Base-by-base conservation (phyloP, 2,797 vertebrate species). In the Crax fasciolata region DNA sequence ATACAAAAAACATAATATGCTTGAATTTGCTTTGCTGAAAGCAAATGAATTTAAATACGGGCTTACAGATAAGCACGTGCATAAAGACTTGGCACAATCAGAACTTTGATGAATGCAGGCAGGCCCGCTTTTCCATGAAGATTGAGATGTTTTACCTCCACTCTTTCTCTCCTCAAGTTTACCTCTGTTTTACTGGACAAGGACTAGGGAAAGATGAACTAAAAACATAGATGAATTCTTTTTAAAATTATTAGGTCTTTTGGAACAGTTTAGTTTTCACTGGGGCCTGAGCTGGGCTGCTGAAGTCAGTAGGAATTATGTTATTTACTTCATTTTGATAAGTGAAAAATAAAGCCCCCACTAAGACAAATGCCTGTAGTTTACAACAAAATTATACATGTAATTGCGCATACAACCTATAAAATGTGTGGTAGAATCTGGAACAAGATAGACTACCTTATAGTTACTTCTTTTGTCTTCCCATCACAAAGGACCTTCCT, bases 11-110 rank as follows among this genome's bases (percentile, higher is more conserved):
- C 93, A 93, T 94, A 95, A 95, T 95, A 94, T 88, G 83, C 87
- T 97, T 73, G 81, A 97, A 97, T 97, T 95, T 96, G 90, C 95
- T 95, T 96, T 93, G 85, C 80, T 96, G 89, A 96, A 96, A 96
- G 93, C 82, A 91, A 94, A 96, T 93, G 96, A 77, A 67, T 94
- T 95, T 94, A 97, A 95, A 96, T 94, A 94, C 81, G 89, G 94
- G 95, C 95, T 96, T 96, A 94, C 84, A 96, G 91, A 94, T 97
- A 97, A 96, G 96, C 94, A 91, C 84, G 89, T 94, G 94, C 94
- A 93, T 94, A 96, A 93, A 95, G 73, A 76, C 71, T 95, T 84
- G 85, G 76, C 94, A 93, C 82, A 96, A 73, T 93, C 79, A 63
- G 82, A 59, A 73, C 59, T 84, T 88, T 24, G 55, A 92, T 94